Conservation (phyloP, 2,888 invertebrate species). For the Thelaira solivaga region DNA sequence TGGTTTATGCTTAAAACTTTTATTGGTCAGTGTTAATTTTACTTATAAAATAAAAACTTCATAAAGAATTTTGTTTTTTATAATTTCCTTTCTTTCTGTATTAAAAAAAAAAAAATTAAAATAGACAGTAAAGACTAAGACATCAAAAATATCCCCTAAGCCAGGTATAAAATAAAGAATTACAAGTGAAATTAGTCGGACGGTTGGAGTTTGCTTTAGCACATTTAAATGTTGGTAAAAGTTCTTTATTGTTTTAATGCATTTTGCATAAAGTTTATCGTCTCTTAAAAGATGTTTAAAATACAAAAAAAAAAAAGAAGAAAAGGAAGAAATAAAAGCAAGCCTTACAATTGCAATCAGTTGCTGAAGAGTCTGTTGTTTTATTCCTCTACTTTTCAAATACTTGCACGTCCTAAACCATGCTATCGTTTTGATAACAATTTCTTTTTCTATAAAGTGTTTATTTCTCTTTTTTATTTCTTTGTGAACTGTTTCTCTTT, state of each 20-base stretch:
- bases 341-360: constrained; percentile 37
- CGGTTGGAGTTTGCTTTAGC: too few relatives aligned
- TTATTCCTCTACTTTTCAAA: neutral
- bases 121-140: constrained; percentile 31
- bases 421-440: constrained; percentile 21
- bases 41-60: neutral
- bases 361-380: constrained; percentile 1
- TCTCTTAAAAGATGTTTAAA: constrained; percentile 6
- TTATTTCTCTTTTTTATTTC: neutral
- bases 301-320: neutral
- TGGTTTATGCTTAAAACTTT: too few relatives aligned
- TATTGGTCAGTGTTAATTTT: too few relatives aligned
- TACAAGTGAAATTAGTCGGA: neutral
- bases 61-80: too few relatives aligned
- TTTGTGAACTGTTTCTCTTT: neutral
- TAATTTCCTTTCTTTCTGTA: too few relatives aligned
- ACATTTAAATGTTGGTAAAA: constrained; percentile 29
- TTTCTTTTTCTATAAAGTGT: neutral
- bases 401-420: neutral
- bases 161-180: constrained; percentile 4
- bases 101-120: constrained; percentile 1
- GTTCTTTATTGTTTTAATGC: constrained; percentile 18
- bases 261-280: constrained; percentile 42
- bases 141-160: constrained; percentile 44
- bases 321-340: constrained; percentile 20